phyloP scores from a whole-genome alignment of 2,888 invertebrate species.

The Campaea margaritaria region DNA sequence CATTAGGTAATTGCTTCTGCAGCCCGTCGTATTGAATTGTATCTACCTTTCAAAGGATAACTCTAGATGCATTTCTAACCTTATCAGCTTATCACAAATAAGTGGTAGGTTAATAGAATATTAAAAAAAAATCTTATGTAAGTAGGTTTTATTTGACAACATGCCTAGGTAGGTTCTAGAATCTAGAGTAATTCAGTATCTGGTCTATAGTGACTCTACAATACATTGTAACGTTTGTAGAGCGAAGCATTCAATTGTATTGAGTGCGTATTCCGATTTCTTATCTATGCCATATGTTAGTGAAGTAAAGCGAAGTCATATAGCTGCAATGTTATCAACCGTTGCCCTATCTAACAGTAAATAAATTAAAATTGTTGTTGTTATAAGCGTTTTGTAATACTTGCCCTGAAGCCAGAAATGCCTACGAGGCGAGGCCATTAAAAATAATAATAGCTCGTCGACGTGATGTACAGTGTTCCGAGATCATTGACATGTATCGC shows the following conservation, averaged over 20 bases:
- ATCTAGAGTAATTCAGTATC: not conserved
- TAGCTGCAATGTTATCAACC: constrained; percentile 22
- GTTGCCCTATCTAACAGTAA: constrained; percentile 19
- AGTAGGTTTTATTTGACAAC: not conserved
- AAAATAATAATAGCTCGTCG: constrained; percentile 41
- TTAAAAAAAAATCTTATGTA: not conserved
- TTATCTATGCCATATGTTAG: constrained; percentile 17
- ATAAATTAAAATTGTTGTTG: constrained; percentile 26
- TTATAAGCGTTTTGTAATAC: constrained; percentile 16
- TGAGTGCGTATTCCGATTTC: constrained; percentile 17
- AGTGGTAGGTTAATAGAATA: not conserved
- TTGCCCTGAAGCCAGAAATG: constrained; percentile 29
- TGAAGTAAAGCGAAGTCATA: constrained; percentile 12
- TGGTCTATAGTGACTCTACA: constrained; percentile 1
- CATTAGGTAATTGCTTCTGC: not conserved
- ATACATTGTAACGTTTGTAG: constrained; percentile 23
- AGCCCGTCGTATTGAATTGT: too few species aligned
- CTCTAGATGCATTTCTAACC: not conserved
- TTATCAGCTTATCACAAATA: not conserved
- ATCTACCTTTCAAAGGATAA: too few species aligned
- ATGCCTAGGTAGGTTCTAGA: not conserved
- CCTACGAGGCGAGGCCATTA: constrained; percentile 36
- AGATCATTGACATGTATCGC: constrained; percentile 60
- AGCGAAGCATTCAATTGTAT: constrained; percentile 21
- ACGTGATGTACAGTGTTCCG: constrained; percentile 44